phyloP scores from a whole-genome alignment of 2,797 vertebrate genomes.

The Oophaga sylvatica region DNA sequence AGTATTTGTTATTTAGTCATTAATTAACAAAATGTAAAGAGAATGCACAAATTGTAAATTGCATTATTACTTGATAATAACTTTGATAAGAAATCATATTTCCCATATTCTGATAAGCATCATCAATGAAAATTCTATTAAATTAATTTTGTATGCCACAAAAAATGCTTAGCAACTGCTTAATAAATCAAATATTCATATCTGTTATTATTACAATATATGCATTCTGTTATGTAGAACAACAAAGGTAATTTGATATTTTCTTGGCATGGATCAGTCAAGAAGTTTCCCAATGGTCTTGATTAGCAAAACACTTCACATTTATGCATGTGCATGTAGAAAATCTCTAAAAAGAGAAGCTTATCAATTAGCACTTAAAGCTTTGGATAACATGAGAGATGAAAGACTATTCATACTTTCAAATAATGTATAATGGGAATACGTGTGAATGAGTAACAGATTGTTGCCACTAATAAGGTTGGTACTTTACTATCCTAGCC shows the following conservation, averaged over 20 bases:
- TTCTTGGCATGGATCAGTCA: conserved; percentile 38
- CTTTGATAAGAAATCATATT: not conserved
- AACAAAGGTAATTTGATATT: conserved; percentile 31
- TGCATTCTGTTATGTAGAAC: conserved; percentile 23
- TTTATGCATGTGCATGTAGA: conserved; percentile 36
- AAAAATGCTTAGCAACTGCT: not conserved
- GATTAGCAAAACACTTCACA: conserved; percentile 47
- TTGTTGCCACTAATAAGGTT: conserved; percentile 1
- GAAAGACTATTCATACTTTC: conserved; percentile 43
- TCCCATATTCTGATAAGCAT: not conserved
- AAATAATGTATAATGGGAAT: conserved; percentile 28
- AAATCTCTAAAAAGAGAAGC: conserved; percentile 20
- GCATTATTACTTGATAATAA: not conserved
- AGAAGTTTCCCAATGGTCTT: conserved; percentile 40
- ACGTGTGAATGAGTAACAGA: not conserved
- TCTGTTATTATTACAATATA: not conserved
- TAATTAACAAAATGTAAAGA: not conserved
- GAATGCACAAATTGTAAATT: not conserved
- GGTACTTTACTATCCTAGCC: not conserved
- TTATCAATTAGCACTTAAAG: conserved; percentile 51
- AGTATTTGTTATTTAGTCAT: not conserved
- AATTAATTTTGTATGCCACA: not conserved
- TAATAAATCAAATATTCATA: not conserved
- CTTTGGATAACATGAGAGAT: conserved; percentile 24
- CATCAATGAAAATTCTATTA: not conserved